Percentiles rank a stretch among this genome's conserved stretches.
Conservation (phyloP, 2,888 invertebrate species). For the Heliconius ethilla region DNA sequence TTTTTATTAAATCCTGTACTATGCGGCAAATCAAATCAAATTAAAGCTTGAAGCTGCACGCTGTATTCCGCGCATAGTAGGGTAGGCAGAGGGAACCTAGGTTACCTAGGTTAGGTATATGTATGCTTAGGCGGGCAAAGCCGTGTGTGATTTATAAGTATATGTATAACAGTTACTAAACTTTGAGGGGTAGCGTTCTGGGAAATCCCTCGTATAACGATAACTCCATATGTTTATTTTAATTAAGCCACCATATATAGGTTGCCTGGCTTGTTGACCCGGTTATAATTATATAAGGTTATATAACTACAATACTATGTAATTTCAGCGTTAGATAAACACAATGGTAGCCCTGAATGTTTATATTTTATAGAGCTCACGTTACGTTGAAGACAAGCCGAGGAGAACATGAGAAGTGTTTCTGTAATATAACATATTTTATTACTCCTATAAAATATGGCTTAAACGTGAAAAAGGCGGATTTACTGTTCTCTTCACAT, state of each 20-base stretch:
- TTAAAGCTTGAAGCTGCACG: too few species aligned
- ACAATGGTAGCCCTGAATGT: background rate
- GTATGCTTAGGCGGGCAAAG: too few species aligned
- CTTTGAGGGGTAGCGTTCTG: too few species aligned
- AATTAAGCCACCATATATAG: background rate
- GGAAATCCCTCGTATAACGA: background rate
- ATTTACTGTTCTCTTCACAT: conserved; percentile 14
- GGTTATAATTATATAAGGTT: background rate
- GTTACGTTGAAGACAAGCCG: conserved; percentile 9
- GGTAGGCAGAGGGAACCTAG: too few species aligned
- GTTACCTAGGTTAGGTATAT: too few species aligned
- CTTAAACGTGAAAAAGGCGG: conserved; percentile 16
- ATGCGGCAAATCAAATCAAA: too few species aligned
- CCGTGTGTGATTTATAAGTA: too few species aligned
- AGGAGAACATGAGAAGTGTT: conserved; percentile 16
- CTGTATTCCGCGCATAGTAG: too few species aligned
- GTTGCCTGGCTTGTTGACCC: conserved; percentile 5
- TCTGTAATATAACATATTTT: conserved; percentile 18
- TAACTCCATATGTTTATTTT: background rate
- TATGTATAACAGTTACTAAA: too few species aligned
- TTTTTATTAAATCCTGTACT: too few species aligned
- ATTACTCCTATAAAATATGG: conserved; percentile 9
- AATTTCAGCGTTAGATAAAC: background rate
- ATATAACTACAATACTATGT: background rate
- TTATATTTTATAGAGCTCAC: background rate